phyloP scores from a whole-genome alignment of 2,797 vertebrate genomes.

The Mycteria americana region DNA sequence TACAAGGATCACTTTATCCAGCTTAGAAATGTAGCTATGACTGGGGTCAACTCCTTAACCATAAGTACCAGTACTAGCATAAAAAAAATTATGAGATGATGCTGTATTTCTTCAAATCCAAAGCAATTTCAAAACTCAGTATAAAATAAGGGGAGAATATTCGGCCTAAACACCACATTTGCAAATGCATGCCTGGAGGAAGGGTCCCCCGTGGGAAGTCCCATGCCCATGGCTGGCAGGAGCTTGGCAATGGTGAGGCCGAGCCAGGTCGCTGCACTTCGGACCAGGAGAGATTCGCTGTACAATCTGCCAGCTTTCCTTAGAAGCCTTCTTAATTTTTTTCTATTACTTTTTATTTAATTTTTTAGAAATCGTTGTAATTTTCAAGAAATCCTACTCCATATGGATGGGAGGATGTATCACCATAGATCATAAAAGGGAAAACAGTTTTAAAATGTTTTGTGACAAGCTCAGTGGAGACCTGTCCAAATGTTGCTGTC shows the following conservation, averaged over 20 bases:
- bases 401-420: background rate
- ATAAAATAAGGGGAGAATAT: background rate
- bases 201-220: rapidly evolving
- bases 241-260: background rate
- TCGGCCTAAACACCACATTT: background rate
- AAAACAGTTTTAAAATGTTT: background rate
- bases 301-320: background rate
- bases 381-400: background rate
- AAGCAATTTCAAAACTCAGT: background rate
- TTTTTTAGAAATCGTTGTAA: background rate
- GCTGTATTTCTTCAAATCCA: background rate
- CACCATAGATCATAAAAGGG: background rate
- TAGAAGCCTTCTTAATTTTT: background rate
- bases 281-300: background rate
- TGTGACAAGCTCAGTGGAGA: background rate
- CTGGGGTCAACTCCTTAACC: background rate
- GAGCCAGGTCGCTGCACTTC: background rate
- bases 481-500: background rate
- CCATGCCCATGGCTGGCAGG: background rate
- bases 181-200: background rate
- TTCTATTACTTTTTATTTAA: background rate
- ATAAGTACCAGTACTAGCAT: background rate
- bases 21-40: background rate
- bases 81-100: background rate
- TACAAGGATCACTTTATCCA: background rate